phyloP scores from a whole-genome alignment of 1,140 invertebrate genomes.

The Atta colombica region DNA sequence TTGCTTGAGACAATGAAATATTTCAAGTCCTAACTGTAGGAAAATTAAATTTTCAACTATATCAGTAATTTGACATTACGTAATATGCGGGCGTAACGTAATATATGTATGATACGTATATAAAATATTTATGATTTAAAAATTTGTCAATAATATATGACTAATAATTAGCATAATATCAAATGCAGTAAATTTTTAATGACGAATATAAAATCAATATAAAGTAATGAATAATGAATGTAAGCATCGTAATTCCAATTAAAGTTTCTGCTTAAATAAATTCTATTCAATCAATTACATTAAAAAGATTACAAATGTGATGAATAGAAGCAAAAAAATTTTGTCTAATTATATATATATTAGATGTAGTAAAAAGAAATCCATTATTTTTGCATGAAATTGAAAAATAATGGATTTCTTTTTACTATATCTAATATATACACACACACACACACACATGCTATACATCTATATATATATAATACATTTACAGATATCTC shows the following conservation, averaged over 20 bases:
- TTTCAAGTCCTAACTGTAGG: background rate
- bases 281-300: background rate
- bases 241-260: background rate
- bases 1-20: background rate
- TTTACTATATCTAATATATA: too few species aligned
- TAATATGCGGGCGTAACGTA: background rate
- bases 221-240: background rate
- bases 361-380: too few species aligned
- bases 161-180: background rate
- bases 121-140: conserved; percentile 2
- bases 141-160: background rate
- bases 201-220: background rate
- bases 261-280: background rate
- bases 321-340: background rate
- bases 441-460: too few species aligned
- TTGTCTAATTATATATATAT: background rate
- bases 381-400: too few species aligned
- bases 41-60: conserved; percentile 1
- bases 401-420: too few species aligned
- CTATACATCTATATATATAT: background rate
- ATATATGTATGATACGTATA: background rate
- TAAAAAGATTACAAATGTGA: background rate
- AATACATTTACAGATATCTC: background rate
- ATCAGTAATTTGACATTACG: conserved; percentile 1
- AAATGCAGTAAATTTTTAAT: background rate